Evolutionary conservation across 2,888 invertebrate species (phyloP), one percentile per base, ranked within the genome.

Genomic region (Brassicogethes aeneus): DNA sequence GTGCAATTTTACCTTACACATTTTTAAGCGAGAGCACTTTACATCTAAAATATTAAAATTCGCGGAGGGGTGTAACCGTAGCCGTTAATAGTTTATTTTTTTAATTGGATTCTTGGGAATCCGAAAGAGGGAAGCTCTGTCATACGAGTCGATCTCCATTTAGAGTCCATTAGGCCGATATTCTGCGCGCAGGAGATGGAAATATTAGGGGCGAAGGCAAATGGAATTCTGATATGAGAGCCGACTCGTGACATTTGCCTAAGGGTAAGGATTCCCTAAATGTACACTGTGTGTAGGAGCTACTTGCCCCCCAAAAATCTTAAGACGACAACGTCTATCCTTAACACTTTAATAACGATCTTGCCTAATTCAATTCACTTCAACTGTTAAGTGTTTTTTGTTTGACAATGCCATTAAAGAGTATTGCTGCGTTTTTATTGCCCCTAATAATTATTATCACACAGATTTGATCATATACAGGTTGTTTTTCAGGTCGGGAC

Each of bases 181-280:
- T 23, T 23, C 23, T 7, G 23, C 23, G n/a, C n/a, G 23, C 10
- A 7, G 23, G 23, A 23, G 23, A 43, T 15, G 36, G 16, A 35
- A 15, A 35, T 16, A 15, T 14, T 33, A 14, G 33, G n/a, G 13
- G 23, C 5, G 23, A 40, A 41, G 45, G 47, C 45, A 45, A 46
- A 46, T 45, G 44, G 57, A 58, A 56, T 59, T 52, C 54, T 58
- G 54, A 59, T 59, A 56, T 23, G 56, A 55, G 36, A 13, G 35
- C 39, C 44, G 55, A 57, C 56, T 58, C 60, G 60, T 60, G 60
- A 60, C 57, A 57, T 58, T 59, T 50, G 56, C 52, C 48, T 46
- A 51, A 53, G 56, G 54, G 51, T 54, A 50, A 50, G 60, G 60
- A 60, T 60, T 59, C 48, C 45, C 43, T 44, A 50, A 51, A 57